These are phyloP conservation scores for Ophioninae sp. DNA, from an alignment of 2,888 invertebrate species.

Conservation along the genomic window DNA sequence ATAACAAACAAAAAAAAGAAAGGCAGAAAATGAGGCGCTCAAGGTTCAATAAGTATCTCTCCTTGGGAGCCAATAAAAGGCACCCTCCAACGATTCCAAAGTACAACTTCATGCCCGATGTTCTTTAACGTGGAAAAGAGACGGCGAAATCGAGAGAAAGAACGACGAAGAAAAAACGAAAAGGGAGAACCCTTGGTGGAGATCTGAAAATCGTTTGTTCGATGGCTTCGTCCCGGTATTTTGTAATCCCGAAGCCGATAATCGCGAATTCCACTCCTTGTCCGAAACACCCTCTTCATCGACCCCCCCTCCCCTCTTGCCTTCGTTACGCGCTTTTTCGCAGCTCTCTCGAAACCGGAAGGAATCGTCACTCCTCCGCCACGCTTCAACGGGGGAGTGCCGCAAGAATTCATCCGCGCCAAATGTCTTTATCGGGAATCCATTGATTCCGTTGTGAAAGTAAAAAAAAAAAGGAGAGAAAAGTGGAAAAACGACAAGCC, in stretches of 20 bases:
- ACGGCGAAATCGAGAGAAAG: constrained; percentile 20
- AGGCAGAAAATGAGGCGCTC: constrained; percentile 76
- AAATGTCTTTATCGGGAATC: constrained; percentile 79
- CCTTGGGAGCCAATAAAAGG: constrained; percentile 78
- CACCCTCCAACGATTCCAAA: constrained; percentile 66
- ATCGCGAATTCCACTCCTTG: constrained; percentile 71
- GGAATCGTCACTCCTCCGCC: constrained; percentile 53
- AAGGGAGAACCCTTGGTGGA: constrained; percentile 67
- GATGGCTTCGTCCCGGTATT: constrained; percentile 69
- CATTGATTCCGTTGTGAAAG: constrained; percentile 65
- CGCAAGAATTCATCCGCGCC: constrained; percentile 76
- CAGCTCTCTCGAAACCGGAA: constrained; percentile 49
- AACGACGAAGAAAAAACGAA: too few relatives aligned
- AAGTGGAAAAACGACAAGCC: not conserved
- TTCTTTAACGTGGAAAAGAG: constrained; percentile 44
- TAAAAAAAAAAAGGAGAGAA: not conserved
- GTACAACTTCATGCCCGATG: constrained; percentile 43
- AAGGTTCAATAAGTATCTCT: constrained; percentile 80
- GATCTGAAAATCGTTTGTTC: constrained; percentile 77
- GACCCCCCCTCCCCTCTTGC: constrained; percentile 45
- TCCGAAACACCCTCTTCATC: constrained; percentile 56
- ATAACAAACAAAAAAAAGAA: constrained; percentile 50
- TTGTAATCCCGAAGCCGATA: constrained; percentile 78
- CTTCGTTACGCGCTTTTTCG: constrained; percentile 18
- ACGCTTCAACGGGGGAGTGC: constrained; percentile 68